Evolutionary conservation across 2,113 vertebrate species (phyloP).

Genomic region (Ictalurus furcatus): DNA sequence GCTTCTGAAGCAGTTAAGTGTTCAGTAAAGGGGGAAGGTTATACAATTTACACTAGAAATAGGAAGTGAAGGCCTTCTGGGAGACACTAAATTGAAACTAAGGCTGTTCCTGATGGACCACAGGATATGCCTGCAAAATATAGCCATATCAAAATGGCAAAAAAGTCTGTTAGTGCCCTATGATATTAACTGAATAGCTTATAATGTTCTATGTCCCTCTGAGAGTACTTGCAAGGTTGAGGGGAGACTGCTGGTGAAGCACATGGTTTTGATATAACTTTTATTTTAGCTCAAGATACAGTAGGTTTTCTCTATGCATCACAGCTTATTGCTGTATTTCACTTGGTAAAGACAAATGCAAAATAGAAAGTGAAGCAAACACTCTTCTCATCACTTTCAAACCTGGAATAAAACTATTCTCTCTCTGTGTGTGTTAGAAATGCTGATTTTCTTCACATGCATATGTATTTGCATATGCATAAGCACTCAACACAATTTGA

Average conservation of each 20-base stretch:
- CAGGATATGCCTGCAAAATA: slow-evolving; percentile 99
- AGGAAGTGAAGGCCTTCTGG: slow-evolving; percentile 85
- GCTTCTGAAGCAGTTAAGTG: slow-evolving; percentile 68
- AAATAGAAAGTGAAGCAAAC: not conserved
- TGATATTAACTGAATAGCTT: slow-evolving; percentile 92
- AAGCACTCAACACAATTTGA: no score
- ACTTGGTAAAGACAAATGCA: slow-evolving; percentile 62
- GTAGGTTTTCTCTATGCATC: slow-evolving; percentile 80
- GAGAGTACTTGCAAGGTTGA: slow-evolving; percentile 84
- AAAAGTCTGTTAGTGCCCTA: slow-evolving; percentile 98
- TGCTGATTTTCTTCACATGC: no score
- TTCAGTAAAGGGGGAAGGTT: slow-evolving; percentile 56
- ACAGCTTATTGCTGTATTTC: slow-evolving; percentile 90
- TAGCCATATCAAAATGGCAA: slow-evolving; percentile 90
- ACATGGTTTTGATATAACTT: slow-evolving; percentile 98
- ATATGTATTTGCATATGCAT: no score
- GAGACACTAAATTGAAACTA: slow-evolving; percentile 98
- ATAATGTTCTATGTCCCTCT: slow-evolving; percentile 88
- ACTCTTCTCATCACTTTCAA: not conserved
- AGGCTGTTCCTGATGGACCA: slow-evolving; percentile 93
- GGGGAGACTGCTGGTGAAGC: slow-evolving; percentile 88
- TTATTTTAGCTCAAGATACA: slow-evolving; percentile 82
- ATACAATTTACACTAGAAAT: slow-evolving; percentile 84
- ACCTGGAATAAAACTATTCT: not conserved
- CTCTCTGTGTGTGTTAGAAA: not conserved